A percentile compares a stretch with the other conserved stretches of the same genome.
These are phyloP conservation scores for Drosophila hawaiiensis DNA, from an alignment of 2,888 invertebrate species.

Conservation along the genomic window DNA sequence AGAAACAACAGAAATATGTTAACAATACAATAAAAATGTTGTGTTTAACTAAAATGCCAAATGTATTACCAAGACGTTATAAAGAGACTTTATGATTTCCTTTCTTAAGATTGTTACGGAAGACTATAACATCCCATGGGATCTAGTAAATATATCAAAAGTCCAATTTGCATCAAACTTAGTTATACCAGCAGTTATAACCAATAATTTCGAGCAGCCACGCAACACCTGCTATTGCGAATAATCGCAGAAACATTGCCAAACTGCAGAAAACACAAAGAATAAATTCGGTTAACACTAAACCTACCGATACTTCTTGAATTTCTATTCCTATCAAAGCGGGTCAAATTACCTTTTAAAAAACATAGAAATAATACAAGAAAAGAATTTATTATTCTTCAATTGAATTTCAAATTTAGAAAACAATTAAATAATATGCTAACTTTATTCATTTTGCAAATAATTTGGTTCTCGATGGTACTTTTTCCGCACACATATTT, in stretches of 20 bases:
- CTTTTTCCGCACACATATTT: too few relatives aligned
- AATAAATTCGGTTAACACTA: not conserved
- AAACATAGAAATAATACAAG: too few relatives aligned
- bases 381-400: too few relatives aligned
- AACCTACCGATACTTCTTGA: too few relatives aligned
- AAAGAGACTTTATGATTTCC: conserved; percentile 37
- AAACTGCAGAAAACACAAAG: conserved; percentile 86
- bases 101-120: conserved; percentile 46
- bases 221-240: conserved; percentile 93
- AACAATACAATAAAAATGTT: not conserved
- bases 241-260: conserved; percentile 90
- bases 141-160: conserved; percentile 19
- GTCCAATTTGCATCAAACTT: fast-evolving
- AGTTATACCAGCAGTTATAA: conserved; percentile 85
- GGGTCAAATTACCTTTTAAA: too few relatives aligned
- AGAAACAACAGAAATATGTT: not conserved
- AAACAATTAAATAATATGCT: too few relatives aligned
- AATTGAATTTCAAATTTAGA: too few relatives aligned
- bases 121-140: conserved; percentile 58
- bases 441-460: too few relatives aligned
- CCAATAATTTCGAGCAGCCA: conserved; percentile 92
- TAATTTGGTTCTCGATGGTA: too few relatives aligned
- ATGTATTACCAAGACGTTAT: conserved; percentile 34
- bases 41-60: not conserved
- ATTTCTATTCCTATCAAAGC: too few relatives aligned